These are phyloP conservation scores for Carassius auratus DNA, from an alignment of 2,113 vertebrate genomes.

Conservation along the genomic window DNA sequence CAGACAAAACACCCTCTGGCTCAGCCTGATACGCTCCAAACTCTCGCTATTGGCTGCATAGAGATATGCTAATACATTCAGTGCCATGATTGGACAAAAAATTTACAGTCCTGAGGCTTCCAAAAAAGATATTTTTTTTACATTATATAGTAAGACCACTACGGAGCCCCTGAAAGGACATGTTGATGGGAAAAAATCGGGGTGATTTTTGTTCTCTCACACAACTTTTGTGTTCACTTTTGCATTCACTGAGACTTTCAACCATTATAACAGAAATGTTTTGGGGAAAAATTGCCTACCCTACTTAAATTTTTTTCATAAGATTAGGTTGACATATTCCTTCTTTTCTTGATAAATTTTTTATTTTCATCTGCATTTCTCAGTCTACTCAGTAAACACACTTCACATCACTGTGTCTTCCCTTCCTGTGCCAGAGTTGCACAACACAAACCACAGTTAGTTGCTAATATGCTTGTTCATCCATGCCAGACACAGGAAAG, in stretches of 20 bases:
- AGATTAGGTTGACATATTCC: not conserved
- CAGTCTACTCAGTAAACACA: not conserved
- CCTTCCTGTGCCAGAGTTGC: not conserved
- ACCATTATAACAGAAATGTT: not conserved
- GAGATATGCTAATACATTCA: not conserved
- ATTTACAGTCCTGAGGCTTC: not conserved
- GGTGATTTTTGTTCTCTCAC: too few relatives aligned
- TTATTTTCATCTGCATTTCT: not conserved
- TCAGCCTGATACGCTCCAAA: not conserved
- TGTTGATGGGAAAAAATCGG: too few relatives aligned
- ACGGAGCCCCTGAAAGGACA: too few relatives aligned
- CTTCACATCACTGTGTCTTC: not conserved
- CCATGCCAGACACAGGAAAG: conserved; percentile 3
- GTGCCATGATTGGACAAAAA: too few relatives aligned
- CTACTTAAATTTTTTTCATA: not conserved
- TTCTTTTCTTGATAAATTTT: not conserved
- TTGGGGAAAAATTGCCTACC: too few relatives aligned
- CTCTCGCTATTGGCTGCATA: not conserved
- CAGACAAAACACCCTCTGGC: not conserved
- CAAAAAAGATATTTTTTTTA: not conserved
- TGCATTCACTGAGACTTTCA: not conserved
- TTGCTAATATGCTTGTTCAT: not conserved
- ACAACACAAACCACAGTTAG: not conserved
- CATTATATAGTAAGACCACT: not conserved
- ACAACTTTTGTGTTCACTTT: too few relatives aligned